A percentile compares a stretch with the other conserved stretches of the same genome.
phyloP scores from a whole-genome alignment of 2,797 vertebrate species.

The Dendrocincla tyrannina region DNA sequence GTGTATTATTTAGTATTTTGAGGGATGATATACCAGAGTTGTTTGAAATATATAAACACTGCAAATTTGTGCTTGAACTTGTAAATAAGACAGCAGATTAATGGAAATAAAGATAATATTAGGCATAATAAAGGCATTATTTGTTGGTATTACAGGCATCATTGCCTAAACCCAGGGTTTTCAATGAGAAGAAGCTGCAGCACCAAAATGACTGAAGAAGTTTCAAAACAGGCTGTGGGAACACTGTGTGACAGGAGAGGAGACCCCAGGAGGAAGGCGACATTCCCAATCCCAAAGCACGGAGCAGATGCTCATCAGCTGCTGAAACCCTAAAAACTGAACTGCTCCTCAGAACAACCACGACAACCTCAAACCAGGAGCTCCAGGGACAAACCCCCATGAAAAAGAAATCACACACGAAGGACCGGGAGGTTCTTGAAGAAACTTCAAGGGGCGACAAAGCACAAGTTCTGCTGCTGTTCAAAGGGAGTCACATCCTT shows the following conservation, averaged over 20 bases:
- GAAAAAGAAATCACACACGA: neutral
- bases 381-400: neutral
- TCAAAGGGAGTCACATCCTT: neutral
- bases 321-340: neutral
- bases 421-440: neutral
- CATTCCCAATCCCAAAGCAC: neutral
- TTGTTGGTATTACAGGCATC: neutral
- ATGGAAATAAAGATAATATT: neutral
- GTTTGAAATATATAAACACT: neutral
- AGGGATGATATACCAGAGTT: neutral
- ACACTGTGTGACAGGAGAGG: neutral
- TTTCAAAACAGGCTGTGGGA: neutral
- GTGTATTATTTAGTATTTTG: neutral
- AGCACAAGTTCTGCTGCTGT: accelerated
- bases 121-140: neutral
- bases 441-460: neutral
- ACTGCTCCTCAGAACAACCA: neutral
- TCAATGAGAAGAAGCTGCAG: neutral
- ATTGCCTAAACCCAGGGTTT: neutral
- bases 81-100: neutral
- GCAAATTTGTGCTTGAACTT: neutral
- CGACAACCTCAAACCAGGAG: neutral
- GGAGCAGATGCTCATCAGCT: neutral
- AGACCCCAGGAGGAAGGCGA: neutral
- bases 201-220: neutral